phyloP scores from a whole-genome alignment of 2,113 vertebrate genomes.

The Rhabdornis inornatus region DNA sequence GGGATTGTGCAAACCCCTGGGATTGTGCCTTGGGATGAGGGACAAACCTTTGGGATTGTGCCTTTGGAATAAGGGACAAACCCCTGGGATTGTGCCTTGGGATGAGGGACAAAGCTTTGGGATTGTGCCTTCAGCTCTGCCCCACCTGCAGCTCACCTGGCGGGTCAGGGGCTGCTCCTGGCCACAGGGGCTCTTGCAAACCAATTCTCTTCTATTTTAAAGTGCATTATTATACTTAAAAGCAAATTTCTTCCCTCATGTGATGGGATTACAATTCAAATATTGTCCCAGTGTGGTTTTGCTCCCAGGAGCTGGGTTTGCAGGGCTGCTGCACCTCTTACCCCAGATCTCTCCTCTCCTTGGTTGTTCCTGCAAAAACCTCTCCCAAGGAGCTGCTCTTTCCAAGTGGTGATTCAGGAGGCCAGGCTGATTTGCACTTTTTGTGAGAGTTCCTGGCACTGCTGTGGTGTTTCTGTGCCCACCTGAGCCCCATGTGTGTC shows the following conservation, averaged over 20 bases:
- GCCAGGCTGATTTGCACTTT: background rate
- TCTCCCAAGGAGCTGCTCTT: background rate
- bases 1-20: too few relatives aligned
- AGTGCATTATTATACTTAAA: background rate
- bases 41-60: too few relatives aligned
- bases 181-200: background rate
- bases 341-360: too few relatives aligned
- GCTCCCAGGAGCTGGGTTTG: background rate
- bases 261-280: background rate
- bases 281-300: background rate
- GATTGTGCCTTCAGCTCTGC: background rate
- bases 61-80: too few relatives aligned
- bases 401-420: background rate
- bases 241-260: background rate
- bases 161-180: background rate
- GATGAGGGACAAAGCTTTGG: too few relatives aligned
- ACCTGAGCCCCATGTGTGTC: background rate
- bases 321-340: background rate
- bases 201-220: background rate
- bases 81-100: too few relatives aligned
- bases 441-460: background rate
- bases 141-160: background rate
- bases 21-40: too few relatives aligned
- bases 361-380: background rate
- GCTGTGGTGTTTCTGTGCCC: background rate